Base-by-base conservation (phyloP, 1,140 invertebrate species). In the Hyles euphorbiae region DNA sequence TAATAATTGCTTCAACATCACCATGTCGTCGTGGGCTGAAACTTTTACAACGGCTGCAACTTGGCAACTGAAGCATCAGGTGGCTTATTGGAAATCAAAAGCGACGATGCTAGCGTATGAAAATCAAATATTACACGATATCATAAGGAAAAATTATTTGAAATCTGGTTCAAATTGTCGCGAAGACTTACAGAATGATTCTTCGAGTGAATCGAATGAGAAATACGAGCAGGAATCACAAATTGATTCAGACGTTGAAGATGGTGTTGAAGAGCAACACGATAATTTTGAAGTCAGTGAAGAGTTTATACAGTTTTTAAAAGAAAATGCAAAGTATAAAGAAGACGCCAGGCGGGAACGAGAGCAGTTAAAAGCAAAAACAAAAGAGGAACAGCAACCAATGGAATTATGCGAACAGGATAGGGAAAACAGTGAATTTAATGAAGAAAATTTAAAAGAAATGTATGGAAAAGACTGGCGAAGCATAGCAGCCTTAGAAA, bases 401-500 rank as follows among this genome's bases (percentile, higher is more conserved):
- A 11, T 59, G 12, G 43, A 70, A 11, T 34, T 72, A 58, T 36
- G 62, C 65, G 4, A 60, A 88, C 63, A 70, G 54, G 67, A 9
- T 53, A 36, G 58, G 22, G 22, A 22, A 40, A 40, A 40, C 36
- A 5, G 36, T 78, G 75, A 66, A 81, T 22, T 22, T 7, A 87
- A 73, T 53, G 68, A 74, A 10, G 71, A 88, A 55, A 77, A 83
- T 61, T 88, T 90, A 32, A 78, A 88, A 64, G 71, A 90, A 51
- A 72, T 94, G 3, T 94, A 94, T 76, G 93, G 93, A 3, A 77
- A 89, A 32, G 88, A 83, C 10, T 91, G 92, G 71, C 84, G 92
- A n/a, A 93, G 90, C 76, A 94, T 96, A 72, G 90, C 93, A 65
- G 93, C 92, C 3, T 92, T 95, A 91, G 94, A 96, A 89, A 94